These are phyloP conservation scores for Conops quadrifasciatus DNA, from an alignment of 2,888 invertebrate genomes.

Conservation along the genomic window DNA sequence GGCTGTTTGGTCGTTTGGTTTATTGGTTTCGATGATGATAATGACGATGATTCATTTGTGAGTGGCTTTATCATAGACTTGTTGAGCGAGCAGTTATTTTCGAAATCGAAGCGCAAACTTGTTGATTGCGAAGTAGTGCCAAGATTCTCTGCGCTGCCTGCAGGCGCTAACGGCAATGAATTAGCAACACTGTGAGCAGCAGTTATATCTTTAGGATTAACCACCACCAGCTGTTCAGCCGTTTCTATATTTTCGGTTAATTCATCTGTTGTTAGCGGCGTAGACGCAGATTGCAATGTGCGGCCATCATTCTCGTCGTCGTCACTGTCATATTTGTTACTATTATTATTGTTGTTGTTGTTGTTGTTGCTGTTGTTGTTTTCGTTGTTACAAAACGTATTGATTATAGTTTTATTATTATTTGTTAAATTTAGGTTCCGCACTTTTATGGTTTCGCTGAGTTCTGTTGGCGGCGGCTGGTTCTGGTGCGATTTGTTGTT, in stretches of 20 bases:
- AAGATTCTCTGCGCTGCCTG: background rate
- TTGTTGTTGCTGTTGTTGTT: slow-evolving; percentile 43
- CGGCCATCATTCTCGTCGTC: slow-evolving; percentile 6
- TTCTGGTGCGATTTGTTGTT: slow-evolving; percentile 31
- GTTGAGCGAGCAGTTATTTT: slow-evolving; percentile 42
- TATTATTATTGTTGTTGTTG: slow-evolving; percentile 42
- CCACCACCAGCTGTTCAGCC: background rate
- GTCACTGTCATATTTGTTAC: slow-evolving; percentile 8
- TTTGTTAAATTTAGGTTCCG: too few species aligned
- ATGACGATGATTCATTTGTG: background rate
- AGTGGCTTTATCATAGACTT: slow-evolving; percentile 5
- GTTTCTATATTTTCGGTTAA: too few species aligned
- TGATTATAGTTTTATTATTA: slow-evolving; percentile 11
- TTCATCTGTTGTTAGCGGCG: slow-evolving; percentile 14
- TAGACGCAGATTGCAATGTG: slow-evolving; percentile 23
- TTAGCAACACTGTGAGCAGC: background rate
- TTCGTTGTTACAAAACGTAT: slow-evolving; percentile 42
- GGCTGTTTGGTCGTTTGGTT: slow-evolving; percentile 50
- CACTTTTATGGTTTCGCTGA: too few species aligned
- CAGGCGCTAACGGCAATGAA: too few species aligned
- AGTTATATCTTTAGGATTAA: background rate
- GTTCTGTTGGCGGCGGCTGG: too few species aligned
- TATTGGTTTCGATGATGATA: slow-evolving; percentile 34
- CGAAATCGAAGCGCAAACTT: slow-evolving; percentile 46
- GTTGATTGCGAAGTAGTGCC: slow-evolving; percentile 41